Evolutionary conservation across 2,888 invertebrate genomes (phyloP).

Genomic region (Leptura quadrifasciata): DNA sequence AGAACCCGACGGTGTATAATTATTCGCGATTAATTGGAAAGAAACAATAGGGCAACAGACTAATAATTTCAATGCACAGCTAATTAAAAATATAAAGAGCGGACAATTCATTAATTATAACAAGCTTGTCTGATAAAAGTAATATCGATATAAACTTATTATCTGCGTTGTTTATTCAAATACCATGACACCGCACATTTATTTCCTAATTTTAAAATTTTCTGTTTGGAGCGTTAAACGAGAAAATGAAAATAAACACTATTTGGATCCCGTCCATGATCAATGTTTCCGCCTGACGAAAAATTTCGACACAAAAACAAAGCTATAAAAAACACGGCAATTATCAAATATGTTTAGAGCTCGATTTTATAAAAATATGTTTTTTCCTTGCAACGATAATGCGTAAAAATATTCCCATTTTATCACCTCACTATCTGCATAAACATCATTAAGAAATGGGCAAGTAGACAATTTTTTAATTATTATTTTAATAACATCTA

Average conservation of each 20-base stretch:
- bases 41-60: neutral
- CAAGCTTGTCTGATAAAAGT: neutral
- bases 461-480: too few relatives aligned
- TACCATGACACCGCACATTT: neutral
- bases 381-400: neutral
- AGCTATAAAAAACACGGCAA: conserved; percentile 3
- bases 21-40: neutral
- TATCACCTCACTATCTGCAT: too few relatives aligned
- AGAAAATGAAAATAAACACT: neutral
- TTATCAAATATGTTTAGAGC: conserved; percentile 20
- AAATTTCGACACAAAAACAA: conserved; percentile 3
- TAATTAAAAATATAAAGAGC: conserved; percentile 2
- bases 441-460: too few relatives aligned
- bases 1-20: neutral
- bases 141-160: neutral
- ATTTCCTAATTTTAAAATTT: neutral
- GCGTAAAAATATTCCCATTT: too few relatives aligned
- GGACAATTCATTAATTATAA: neutral
- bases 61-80: neutral
- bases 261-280: neutral
- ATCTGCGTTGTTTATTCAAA: neutral
- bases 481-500: too few relatives aligned
- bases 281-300: neutral
- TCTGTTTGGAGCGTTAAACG: neutral
- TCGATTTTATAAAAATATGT: conserved; percentile 6